A percentile compares a stretch with the other conserved stretches of the same genome.
Conservation (phyloP, 2,113 vertebrate species). For the Fregetta grallaria region DNA sequence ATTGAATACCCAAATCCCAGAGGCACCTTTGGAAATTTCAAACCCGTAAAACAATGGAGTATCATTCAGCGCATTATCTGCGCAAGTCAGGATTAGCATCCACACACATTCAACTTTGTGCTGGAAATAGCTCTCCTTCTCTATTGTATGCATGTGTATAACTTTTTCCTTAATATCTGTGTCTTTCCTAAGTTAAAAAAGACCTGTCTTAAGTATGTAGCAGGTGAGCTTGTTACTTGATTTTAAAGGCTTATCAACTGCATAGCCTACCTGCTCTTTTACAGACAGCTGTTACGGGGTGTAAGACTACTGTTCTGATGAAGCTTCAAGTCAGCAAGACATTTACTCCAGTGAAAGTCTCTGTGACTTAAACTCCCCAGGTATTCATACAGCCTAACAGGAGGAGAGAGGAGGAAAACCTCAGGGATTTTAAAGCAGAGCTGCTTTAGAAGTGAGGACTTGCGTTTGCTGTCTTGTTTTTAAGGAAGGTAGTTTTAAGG, state of each 20-base stretch:
- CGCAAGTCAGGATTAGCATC: background rate
- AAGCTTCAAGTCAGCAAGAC: background rate
- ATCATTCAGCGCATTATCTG: background rate
- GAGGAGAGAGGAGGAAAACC: background rate
- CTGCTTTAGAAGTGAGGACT: background rate
- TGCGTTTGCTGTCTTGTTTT: background rate
- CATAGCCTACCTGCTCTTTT: background rate
- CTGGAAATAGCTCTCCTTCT: background rate
- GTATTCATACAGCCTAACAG: background rate
- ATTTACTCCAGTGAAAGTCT: background rate
- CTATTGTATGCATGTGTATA: rapidly evolving
- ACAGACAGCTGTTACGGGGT: background rate
- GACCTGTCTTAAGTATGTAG: background rate
- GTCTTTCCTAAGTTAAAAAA: background rate
- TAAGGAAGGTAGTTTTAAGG: background rate
- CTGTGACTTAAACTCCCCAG: background rate
- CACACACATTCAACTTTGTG: background rate
- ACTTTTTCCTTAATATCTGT: background rate
- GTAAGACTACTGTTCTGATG: background rate
- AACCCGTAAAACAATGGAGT: background rate
- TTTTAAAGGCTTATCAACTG: background rate
- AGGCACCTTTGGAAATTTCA: background rate
- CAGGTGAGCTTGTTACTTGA: background rate
- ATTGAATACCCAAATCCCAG: background rate
- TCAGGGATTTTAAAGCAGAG: background rate